Evolutionary conservation across 2,113 vertebrate species (phyloP).

Genomic region (Eptesicus fuscus): DNA sequence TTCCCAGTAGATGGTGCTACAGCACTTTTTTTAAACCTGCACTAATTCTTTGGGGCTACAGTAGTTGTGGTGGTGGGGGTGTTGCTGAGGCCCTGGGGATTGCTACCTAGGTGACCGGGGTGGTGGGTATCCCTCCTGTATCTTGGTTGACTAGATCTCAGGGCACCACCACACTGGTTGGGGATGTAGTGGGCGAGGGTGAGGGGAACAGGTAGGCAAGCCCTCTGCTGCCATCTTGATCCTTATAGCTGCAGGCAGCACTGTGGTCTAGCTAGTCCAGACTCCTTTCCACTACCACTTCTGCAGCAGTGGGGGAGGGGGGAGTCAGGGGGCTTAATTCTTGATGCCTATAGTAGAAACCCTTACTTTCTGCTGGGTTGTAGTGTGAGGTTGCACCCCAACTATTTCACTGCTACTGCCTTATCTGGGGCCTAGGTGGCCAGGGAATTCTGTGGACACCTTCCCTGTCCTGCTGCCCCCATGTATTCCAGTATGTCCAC

Average conservation of each 20-base stretch:
- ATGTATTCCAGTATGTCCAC: neutral
- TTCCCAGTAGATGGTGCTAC: neutral
- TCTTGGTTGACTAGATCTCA: neutral
- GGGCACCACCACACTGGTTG: neutral
- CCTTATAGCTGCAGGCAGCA: neutral
- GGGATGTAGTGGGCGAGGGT: neutral
- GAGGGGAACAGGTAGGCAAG: too few species aligned
- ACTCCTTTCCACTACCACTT: neutral
- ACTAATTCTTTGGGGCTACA: neutral
- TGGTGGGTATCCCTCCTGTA: neutral
- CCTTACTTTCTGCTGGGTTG: too few species aligned
- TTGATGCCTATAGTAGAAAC: neutral
- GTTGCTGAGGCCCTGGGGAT: neutral
- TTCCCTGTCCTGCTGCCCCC: neutral
- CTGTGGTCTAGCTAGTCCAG: neutral
- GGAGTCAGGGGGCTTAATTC: neutral
- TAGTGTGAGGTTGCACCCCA: neutral
- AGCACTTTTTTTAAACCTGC: neutral
- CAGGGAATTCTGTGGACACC: neutral
- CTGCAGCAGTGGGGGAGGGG: neutral
- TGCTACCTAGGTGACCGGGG: neutral
- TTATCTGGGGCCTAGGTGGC: neutral
- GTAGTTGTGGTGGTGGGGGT: neutral
- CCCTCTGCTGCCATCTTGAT: neutral
- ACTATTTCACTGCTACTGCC: neutral